Conservation (phyloP, 1,140 invertebrate species). For the Drosophila tropicalis region DNA sequence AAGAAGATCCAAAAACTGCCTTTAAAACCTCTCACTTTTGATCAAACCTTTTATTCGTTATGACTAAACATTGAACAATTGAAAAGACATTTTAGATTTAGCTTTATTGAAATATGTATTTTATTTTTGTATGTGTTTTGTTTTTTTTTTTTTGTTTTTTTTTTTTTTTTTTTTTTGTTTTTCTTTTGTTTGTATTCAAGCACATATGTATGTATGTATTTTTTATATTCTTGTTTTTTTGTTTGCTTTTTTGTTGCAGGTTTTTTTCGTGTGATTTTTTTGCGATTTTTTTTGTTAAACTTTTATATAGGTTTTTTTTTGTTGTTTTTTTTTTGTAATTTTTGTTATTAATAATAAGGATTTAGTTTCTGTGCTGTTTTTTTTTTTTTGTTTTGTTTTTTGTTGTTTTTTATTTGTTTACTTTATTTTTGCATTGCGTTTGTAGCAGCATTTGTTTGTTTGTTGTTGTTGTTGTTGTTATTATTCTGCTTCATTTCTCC, state of each 20-base stretch:
- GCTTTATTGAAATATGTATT: constrained; percentile 82
- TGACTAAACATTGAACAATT: too few species aligned
- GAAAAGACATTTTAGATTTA: constrained; percentile 24
- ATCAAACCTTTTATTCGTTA: too few species aligned
- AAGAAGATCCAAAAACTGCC: too few species aligned
- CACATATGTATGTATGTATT: constrained; percentile 75
- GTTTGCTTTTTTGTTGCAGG: constrained; percentile 31
- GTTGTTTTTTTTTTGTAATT: constrained; percentile 34
- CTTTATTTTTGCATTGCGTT: constrained; percentile 56
- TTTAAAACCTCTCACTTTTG: too few species aligned
- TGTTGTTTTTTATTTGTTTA: constrained; percentile 17
- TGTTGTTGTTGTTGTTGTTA: constrained; percentile 6
- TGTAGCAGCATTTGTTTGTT: constrained; percentile 47
- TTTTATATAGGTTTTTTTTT: constrained; percentile 59
- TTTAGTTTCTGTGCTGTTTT: constrained; percentile 73
- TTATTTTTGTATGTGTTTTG: constrained; percentile 65
- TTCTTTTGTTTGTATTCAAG: constrained; percentile 77
- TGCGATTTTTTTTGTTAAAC: constrained; percentile 54
- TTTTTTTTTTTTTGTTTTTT: constrained; percentile 70
- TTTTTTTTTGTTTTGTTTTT: constrained; percentile 45
- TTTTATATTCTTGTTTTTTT: constrained; percentile 59
- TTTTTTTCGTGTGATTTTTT: constrained; percentile 64
- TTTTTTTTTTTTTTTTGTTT: constrained; percentile 80
- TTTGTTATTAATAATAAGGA: constrained; percentile 56
- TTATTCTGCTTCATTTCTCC: constrained; percentile 1